Evolutionary conservation across 2,888 invertebrate genomes (phyloP), one percentile per base, ranked within the genome.

Genomic region (Amiota mariae): DNA sequence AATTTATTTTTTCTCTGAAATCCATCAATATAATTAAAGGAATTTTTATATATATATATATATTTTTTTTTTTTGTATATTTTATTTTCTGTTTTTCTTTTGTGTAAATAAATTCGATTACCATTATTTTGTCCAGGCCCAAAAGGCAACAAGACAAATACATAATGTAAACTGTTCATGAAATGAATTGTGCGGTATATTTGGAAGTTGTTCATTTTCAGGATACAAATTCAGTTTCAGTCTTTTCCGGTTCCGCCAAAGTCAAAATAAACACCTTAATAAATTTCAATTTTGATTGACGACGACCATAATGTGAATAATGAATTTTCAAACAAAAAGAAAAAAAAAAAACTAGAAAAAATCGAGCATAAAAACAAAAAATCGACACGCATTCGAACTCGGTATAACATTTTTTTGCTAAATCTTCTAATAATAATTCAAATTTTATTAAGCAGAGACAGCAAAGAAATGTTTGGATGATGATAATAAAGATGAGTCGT

Each of bases 371-470:
- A 75, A 76, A 75, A 85, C 79, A 84, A 85, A 86, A 88, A 88
- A 86, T 88, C 88, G 88, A 88, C 88, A 88, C 88, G 88, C 87
- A 88, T 87, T 68, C 67, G 86, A 88, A 83, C 85, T 82, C 85
- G 87, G 87, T 84, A 85, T 81, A 85, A 82, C 87, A 87, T 87
- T 88, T 88, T 85, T 88, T 88, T 87, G 87, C 82, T 85, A 76
- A 84, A 86, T 80, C 82, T 80, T 81, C 84, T 78, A 79, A 83
- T 85, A 80, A 79, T 76, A 80, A 77, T 85, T 76, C 24, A 68
- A 54, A 68, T 77, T 82, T 81, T 78, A 80, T 85, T 79, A 81
- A 82, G 82, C 80, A 78, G 84, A 84, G 81, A 76, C 77, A 83
- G 85, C 87, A 86, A 88, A 86, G 79, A 88, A 87, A 88, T 88